Evolutionary conservation across 2,797 vertebrate genomes (phyloP).

Genomic region (Toxotes lorentzi): DNA sequence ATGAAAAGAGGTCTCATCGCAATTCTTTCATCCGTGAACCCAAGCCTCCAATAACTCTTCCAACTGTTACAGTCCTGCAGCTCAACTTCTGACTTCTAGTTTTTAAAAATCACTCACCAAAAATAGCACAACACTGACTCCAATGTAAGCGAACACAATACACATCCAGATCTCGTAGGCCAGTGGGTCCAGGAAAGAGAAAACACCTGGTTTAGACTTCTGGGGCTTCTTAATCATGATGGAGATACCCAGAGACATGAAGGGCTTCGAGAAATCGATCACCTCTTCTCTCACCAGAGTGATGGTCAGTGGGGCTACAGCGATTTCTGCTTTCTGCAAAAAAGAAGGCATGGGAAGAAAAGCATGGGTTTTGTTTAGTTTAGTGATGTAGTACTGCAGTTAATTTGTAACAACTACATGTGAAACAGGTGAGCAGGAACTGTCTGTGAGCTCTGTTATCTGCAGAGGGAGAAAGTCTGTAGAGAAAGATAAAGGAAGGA

Average conservation of each 20-base stretch:
- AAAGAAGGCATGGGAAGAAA: conserved; percentile 22
- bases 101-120: conserved; percentile 85
- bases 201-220: conserved; percentile 98
- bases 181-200: conserved; percentile 98
- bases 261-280: conserved; percentile 99
- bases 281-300: conserved; percentile 98
- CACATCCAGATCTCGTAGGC: conserved; percentile 99
- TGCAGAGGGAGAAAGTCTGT: conserved; percentile 1
- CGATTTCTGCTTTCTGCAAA: conserved; percentile 97
- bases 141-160: conserved; percentile 99
- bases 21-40: neutral
- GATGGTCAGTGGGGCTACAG: conserved; percentile 98
- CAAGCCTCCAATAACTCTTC: conserved; percentile 14
- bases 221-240: conserved; percentile 99
- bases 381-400: neutral
- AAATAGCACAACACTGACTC: conserved; percentile 98
- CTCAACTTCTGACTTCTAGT: neutral
- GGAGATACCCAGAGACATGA: conserved; percentile 99
- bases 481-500: conserved; percentile 61
- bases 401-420: neutral
- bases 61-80: neutral
- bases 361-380: conserved; percentile 11
- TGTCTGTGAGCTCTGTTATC: neutral
- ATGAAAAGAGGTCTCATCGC: neutral
- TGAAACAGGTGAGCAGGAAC: conserved; percentile 11